A percentile compares a stretch with the other conserved stretches of the same genome.
Evolutionary conservation across 2,113 vertebrate species (phyloP).

Genomic region (Rallus limicola): DNA sequence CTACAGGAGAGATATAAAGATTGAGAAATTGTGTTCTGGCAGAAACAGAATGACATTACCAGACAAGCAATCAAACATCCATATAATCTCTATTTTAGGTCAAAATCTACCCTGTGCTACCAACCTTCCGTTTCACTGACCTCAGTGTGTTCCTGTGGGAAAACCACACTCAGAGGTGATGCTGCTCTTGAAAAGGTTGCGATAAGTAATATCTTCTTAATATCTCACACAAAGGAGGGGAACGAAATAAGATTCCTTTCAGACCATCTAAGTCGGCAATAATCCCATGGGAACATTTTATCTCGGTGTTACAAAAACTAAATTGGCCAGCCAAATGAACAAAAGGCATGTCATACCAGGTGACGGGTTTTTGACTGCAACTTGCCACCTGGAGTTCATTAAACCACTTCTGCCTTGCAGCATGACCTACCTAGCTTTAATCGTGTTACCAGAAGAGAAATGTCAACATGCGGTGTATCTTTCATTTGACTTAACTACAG

Average conservation of each 20-base stretch:
- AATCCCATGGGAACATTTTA: neutral
- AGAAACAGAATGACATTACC: neutral
- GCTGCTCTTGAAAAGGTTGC: neutral
- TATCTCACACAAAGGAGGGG: neutral
- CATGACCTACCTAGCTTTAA: neutral
- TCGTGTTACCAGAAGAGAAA: neutral
- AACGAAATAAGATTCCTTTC: neutral
- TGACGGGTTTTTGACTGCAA: neutral
- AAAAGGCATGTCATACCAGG: neutral
- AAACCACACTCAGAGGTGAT: neutral
- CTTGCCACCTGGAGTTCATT: constrained; percentile 23
- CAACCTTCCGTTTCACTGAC: neutral
- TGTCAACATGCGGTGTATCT: neutral
- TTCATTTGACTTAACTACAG: neutral
- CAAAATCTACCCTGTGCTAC: neutral
- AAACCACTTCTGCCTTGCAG: neutral
- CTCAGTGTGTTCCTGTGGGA: neutral
- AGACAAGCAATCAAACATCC: neutral
- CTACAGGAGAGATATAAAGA: neutral
- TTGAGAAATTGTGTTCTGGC: neutral
- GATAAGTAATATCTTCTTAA: neutral
- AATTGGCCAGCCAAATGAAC: neutral
- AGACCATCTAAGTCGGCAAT: neutral
- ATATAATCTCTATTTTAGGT: neutral
- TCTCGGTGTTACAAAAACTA: neutral